Percentiles rank a stretch among this genome's conserved stretches.
phyloP scores from a whole-genome alignment of 2,888 invertebrate species.

The Beris chalybata region DNA sequence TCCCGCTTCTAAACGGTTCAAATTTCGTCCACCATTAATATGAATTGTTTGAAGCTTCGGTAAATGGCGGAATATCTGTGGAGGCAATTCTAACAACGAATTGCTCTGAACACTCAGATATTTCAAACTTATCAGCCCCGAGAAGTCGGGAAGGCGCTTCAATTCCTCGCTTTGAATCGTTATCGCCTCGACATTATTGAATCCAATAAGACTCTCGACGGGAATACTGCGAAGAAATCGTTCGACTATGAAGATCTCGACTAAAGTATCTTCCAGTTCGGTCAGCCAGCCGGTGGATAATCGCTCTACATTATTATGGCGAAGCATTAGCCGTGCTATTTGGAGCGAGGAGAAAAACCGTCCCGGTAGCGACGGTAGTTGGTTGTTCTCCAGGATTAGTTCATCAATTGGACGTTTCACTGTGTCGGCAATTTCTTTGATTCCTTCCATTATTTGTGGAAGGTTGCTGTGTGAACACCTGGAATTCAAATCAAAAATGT shows the following conservation, averaged over 20 bases:
- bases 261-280: slow-evolving; percentile 72
- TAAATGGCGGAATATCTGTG: slow-evolving; percentile 70
- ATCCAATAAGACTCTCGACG: slow-evolving; percentile 72
- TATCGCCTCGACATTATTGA: slow-evolving; percentile 77
- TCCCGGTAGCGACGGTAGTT: slow-evolving; percentile 81
- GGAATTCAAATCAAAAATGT: slow-evolving; percentile 32
- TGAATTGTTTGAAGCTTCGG: slow-evolving; percentile 75
- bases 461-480: slow-evolving; percentile 93
- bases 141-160: slow-evolving; percentile 74
- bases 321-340: slow-evolving; percentile 77
- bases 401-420: slow-evolving; percentile 77
- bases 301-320: slow-evolving; percentile 80
- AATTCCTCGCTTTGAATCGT: slow-evolving; percentile 78
- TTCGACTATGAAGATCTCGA: slow-evolving; percentile 85
- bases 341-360: slow-evolving; percentile 75
- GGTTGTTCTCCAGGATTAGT: slow-evolving; percentile 84
- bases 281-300: slow-evolving; percentile 80
- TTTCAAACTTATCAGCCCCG: slow-evolving; percentile 69
- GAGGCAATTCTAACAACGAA: slow-evolving; percentile 66
- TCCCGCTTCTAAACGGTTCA: slow-evolving; percentile 72
- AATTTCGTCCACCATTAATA: slow-evolving; percentile 68
- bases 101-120: slow-evolving; percentile 74
- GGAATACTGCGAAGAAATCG: slow-evolving; percentile 78
- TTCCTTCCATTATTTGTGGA: slow-evolving; percentile 72
- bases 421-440: slow-evolving; percentile 69